Evolutionary conservation across 2,888 invertebrate species (phyloP).

Genomic region (Phalangium opilio): DNA sequence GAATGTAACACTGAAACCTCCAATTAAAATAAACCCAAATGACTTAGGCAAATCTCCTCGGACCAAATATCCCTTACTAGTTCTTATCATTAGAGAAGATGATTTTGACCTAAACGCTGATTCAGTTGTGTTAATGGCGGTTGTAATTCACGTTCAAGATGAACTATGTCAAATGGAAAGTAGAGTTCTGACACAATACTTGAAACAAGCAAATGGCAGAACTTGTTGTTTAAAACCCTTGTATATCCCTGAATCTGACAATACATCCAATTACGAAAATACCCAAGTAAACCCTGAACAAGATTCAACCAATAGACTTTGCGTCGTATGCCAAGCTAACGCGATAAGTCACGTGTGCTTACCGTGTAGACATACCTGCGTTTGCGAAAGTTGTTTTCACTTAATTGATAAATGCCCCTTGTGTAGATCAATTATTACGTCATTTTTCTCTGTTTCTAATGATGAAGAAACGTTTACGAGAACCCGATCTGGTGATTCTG

Average conservation of each 20-base stretch:
- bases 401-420: slow-evolving; percentile 71
- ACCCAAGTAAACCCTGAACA: not conserved
- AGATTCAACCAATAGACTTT: slow-evolving; percentile 31
- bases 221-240: slow-evolving; percentile 56
- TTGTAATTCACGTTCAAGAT: slow-evolving; percentile 67
- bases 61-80: not conserved
- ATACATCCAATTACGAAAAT: too few species aligned
- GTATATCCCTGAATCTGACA: slow-evolving; percentile 4
- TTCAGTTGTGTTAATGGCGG: slow-evolving; percentile 62
- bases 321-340: slow-evolving; percentile 67
- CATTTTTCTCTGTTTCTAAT: too few species aligned
- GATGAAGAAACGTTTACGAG: too few species aligned
- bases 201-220: slow-evolving; percentile 68
- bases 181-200: slow-evolving; percentile 64
- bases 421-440: slow-evolving; percentile 35
- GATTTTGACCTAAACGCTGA: not conserved
- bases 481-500: too few species aligned
- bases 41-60: not conserved
- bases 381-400: slow-evolving; percentile 62
- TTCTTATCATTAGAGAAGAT: not conserved
- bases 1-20: too few species aligned
- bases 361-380: slow-evolving; percentile 71
- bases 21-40: too few species aligned
- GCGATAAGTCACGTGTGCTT: slow-evolving; percentile 61
- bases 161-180: slow-evolving; percentile 61